Evolutionary conservation across 2,888 invertebrate genomes (phyloP).

Genomic region (Gastracanthus pulcherrimus): DNA sequence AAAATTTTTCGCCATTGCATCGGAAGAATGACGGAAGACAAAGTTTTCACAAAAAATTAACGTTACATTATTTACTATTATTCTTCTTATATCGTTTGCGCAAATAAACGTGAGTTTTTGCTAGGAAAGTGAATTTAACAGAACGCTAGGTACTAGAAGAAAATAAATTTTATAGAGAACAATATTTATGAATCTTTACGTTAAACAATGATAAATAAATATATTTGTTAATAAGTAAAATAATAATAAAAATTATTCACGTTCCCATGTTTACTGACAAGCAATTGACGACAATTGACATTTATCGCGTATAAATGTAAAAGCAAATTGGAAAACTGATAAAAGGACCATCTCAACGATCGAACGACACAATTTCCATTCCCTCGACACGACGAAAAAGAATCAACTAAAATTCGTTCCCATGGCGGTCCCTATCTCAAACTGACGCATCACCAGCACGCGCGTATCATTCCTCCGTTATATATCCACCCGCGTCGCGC

Average conservation of each 20-base stretch:
- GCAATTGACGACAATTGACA: no score
- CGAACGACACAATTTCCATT: slow-evolving; percentile 5
- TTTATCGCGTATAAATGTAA: no score
- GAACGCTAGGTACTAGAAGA: no score
- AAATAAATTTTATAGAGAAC: no score
- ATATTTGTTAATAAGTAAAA: no score
- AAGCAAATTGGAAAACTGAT: no score
- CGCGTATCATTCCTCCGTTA: no score
- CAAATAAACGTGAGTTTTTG: neutral
- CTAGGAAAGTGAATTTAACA: no score
- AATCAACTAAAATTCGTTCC: slow-evolving; percentile 56
- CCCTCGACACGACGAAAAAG: slow-evolving; percentile 6
- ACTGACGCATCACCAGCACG: slow-evolving; percentile 56
- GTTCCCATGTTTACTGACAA: no score
- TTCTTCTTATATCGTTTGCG: neutral
- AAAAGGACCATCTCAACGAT: neutral
- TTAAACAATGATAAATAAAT: no score
- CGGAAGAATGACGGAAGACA: neutral
- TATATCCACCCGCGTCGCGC: neutral
- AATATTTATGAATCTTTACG: no score
- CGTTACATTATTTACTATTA: neutral
- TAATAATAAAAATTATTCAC: no score
- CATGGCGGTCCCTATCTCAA: slow-evolving; percentile 59
- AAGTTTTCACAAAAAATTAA: slow-evolving; percentile 39
- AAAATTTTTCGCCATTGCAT: neutral